Percentiles rank a stretch among this genome's conserved stretches.
phyloP scores from a whole-genome alignment of 2,797 vertebrate genomes.

The Dryobates pubescens region DNA sequence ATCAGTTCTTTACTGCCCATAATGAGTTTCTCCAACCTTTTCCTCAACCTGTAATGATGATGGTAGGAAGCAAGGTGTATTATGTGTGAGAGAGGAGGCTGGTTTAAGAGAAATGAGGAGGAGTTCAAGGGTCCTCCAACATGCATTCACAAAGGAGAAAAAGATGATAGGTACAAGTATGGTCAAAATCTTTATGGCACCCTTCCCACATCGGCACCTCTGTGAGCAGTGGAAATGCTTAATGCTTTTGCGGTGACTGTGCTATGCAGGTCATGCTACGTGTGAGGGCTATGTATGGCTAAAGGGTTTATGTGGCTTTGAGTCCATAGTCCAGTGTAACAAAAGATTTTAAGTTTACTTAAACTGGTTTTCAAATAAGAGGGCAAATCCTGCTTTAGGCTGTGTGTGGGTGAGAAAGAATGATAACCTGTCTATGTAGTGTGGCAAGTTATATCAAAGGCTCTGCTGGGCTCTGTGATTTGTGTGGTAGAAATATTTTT shows the following conservation, averaged over 20 bases:
- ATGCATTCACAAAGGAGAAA: background rate
- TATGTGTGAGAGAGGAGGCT: background rate
- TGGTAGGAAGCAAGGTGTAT: background rate
- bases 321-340: background rate
- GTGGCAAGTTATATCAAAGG: background rate
- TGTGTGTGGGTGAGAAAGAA: background rate
- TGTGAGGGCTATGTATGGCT: background rate
- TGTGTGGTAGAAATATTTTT: background rate
- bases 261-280: rapidly evolving
- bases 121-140: background rate
- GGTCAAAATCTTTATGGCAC: background rate
- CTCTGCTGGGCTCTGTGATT: background rate
- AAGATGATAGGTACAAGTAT: rapidly evolving
- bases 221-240: background rate
- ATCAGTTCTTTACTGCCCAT: background rate
- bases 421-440: background rate
- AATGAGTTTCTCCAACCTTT: background rate
- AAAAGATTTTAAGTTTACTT: background rate
- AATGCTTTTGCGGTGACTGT: background rate
- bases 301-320: background rate
- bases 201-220: background rate
- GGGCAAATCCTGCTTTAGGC: background rate
- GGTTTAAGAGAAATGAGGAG: background rate
- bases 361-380: background rate
- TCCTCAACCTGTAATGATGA: background rate